A percentile compares a stretch with the other conserved stretches of the same genome.
Conservation (phyloP, 2,113 vertebrate genomes). For the Cynoglossus semilaevis region DNA sequence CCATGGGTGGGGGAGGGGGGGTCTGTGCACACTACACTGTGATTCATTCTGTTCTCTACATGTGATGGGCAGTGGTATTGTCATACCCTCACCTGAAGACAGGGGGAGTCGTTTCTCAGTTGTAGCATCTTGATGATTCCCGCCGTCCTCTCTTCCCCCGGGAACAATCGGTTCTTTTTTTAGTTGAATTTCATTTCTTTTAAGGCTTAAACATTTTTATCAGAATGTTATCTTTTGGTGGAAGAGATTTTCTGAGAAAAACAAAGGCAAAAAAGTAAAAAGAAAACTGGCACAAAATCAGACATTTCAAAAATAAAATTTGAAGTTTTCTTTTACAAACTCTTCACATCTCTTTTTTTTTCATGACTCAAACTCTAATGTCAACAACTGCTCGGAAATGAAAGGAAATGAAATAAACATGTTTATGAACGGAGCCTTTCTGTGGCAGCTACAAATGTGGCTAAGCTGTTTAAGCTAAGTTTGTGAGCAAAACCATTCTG, state of each 20-base stretch:
- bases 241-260: slow-evolving; percentile 58
- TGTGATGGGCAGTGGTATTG: slow-evolving; percentile 27
- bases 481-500: too few relatives aligned
- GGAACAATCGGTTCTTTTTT: slow-evolving; percentile 26
- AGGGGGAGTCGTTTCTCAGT: slow-evolving; percentile 57
- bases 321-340: slow-evolving; percentile 68
- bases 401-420: too few relatives aligned
- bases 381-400: not conserved
- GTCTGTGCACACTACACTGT: slow-evolving; percentile 76
- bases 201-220: slow-evolving; percentile 52
- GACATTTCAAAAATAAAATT: slow-evolving; percentile 79
- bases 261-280: slow-evolving; percentile 36
- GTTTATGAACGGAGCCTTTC: too few relatives aligned
- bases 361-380: slow-evolving; percentile 4
- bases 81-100: slow-evolving; percentile 9
- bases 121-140: slow-evolving; percentile 68
- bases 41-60: slow-evolving; percentile 62
- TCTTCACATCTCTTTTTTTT: slow-evolving; percentile 44
- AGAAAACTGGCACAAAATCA: slow-evolving; percentile 60
- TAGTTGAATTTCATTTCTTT: slow-evolving; percentile 42
- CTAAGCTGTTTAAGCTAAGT: too few relatives aligned
- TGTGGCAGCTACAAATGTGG: too few relatives aligned
- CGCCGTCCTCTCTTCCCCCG: slow-evolving; percentile 30
- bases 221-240: slow-evolving; percentile 45
- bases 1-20: slow-evolving; percentile 52